phyloP scores from a whole-genome alignment of 2,797 vertebrate genomes.

The Cossypha dichroa region DNA sequence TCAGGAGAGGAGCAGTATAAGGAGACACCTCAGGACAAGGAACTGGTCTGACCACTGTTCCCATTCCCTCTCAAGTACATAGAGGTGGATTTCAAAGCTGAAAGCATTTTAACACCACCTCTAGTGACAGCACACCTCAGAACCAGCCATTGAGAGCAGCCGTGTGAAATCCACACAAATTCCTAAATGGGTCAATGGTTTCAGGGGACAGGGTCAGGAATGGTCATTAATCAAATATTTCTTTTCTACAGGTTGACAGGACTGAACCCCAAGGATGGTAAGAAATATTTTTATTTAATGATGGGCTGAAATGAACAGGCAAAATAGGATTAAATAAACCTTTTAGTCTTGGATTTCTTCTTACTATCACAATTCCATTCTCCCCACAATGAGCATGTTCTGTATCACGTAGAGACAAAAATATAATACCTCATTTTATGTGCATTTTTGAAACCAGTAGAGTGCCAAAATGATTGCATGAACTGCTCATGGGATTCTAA shows the following conservation, averaged over 20 bases:
- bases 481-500: not conserved
- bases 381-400: not conserved
- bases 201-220: not conserved
- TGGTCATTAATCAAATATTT: not conserved
- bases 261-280: conserved; percentile 63
- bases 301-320: not conserved
- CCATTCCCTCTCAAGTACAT: accelerated
- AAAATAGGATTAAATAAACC: not conserved
- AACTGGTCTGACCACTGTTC: not conserved
- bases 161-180: not conserved
- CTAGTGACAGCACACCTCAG: not conserved
- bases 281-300: conserved; percentile 1
- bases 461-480: not conserved
- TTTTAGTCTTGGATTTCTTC: not conserved
- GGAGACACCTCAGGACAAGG: not conserved
- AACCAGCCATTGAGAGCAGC: not conserved
- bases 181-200: not conserved
- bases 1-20: not conserved
- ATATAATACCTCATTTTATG: not conserved
- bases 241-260: conserved; percentile 32
- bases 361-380: not conserved
- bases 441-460: not conserved
- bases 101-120: not conserved
- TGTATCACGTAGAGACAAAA: not conserved
- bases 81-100: not conserved